These are phyloP conservation scores for Salminus brasiliensis DNA, from an alignment of 2,113 vertebrate genomes.

Conservation along the genomic window DNA sequence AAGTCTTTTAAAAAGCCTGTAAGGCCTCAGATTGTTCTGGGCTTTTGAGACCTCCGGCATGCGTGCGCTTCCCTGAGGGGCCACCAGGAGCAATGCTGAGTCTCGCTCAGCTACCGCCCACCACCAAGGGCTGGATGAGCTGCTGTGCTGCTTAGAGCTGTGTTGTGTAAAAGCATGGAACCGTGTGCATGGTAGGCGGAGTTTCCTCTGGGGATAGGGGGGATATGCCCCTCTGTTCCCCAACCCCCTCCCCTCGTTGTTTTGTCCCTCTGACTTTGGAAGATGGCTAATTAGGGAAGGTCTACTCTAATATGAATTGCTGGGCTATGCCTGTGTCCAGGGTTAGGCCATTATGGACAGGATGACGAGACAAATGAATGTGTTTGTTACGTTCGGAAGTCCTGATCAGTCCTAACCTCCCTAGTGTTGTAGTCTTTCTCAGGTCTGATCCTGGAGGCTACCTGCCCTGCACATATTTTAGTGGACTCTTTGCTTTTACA, in stretches of 20 bases:
- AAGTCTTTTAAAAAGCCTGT: slow-evolving; percentile 61
- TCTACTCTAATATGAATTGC: too few species aligned
- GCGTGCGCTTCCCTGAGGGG: slow-evolving; percentile 46
- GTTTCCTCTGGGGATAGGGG: neutral
- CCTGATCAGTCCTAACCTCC: too few species aligned
- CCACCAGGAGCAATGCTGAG: slow-evolving; percentile 53
- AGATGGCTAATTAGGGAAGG: neutral
- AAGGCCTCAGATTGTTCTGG: slow-evolving; percentile 66
- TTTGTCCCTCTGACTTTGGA: neutral
- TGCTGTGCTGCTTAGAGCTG: neutral
- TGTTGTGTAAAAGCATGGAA: neutral
- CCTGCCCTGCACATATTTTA: too few species aligned
- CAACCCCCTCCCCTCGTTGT: too few species aligned
- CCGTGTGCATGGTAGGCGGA: neutral
- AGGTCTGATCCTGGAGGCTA: too few species aligned
- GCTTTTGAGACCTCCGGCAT: slow-evolving; percentile 71
- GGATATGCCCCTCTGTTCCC: neutral
- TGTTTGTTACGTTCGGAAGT: too few species aligned
- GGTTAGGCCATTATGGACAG: too few species aligned
- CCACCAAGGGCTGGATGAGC: neutral
- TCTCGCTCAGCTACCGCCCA: neutral
- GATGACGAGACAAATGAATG: neutral
- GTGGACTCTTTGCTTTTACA: too few species aligned
- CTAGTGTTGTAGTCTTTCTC: too few species aligned
- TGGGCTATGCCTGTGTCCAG: too few species aligned